Percentiles rank a stretch among this genome's conserved stretches.
Conservation (phyloP, 2,888 invertebrate species). For the Flexamia atlantica region DNA sequence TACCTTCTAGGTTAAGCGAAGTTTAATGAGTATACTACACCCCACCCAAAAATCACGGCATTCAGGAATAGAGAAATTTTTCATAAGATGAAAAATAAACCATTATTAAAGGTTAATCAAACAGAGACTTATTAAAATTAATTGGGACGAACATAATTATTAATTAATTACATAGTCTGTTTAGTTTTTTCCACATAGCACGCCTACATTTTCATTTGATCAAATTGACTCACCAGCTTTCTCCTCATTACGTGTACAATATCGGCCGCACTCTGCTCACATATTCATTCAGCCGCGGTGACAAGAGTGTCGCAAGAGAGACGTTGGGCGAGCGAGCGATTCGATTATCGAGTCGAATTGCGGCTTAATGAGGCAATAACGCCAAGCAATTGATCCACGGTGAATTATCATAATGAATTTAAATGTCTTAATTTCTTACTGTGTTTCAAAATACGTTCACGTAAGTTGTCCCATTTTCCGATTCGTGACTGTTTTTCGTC, state of each 20-base stretch:
- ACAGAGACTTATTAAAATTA: no score
- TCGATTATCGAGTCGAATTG: neutral
- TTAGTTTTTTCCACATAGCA: no score
- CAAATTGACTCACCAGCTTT: no score
- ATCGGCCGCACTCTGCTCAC: neutral
- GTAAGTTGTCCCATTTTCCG: neutral
- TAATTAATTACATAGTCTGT: no score
- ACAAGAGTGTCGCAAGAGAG: neutral
- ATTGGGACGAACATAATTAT: no score
- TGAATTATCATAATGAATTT: neutral
- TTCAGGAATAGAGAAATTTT: no score
- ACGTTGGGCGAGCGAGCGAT: neutral
- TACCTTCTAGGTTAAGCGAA: no score
- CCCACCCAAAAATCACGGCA: no score
- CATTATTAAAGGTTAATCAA: no score
- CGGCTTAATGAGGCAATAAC: neutral
- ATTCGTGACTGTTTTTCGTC: neutral
- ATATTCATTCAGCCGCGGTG: constrained; percentile 4
- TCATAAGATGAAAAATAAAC: no score
- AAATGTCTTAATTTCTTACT: neutral
- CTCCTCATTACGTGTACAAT: neutral
- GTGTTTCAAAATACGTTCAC: neutral
- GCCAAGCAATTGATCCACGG: neutral
- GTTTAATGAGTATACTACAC: no score
- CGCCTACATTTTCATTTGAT: no score